Percentiles rank a stretch among this genome's conserved stretches.
Evolutionary conservation across 2,888 invertebrate species (phyloP).

Genomic region (Phorcus lineatus): DNA sequence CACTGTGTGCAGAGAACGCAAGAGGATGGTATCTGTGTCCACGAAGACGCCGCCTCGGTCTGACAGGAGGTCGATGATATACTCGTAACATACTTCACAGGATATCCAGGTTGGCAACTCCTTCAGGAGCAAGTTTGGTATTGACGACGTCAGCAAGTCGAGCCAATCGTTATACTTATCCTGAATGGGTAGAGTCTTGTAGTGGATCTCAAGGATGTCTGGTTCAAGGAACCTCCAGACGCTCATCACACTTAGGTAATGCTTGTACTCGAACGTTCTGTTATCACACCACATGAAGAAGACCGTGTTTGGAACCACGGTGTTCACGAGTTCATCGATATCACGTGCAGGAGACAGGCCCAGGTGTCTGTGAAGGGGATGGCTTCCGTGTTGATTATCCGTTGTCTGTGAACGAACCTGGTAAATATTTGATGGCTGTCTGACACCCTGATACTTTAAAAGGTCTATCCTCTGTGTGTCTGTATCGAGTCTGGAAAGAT

Average conservation of each 20-base stretch:
- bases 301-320: conserved; percentile 49
- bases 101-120: conserved; percentile 39
- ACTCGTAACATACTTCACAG: conserved; percentile 47
- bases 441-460: no score
- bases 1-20: conserved; percentile 32
- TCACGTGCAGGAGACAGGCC: conserved; percentile 1
- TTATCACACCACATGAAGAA: conserved; percentile 68
- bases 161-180: conserved; percentile 66
- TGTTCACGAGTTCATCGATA: conserved; percentile 37
- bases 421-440: no score
- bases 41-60: conserved; percentile 67
- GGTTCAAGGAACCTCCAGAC: conserved; percentile 63
- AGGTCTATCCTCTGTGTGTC: no score
- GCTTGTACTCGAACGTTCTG: conserved; percentile 62
- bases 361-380: no score
- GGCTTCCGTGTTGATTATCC: no score
- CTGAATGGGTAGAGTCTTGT: conserved; percentile 36
- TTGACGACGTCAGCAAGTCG: conserved; percentile 53
- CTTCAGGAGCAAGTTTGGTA: conserved; percentile 51
- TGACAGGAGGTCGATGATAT: conserved; percentile 53
- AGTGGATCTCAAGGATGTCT: conserved; percentile 63
- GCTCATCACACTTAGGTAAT: conserved; percentile 67
- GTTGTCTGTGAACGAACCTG: no score
- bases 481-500: no score
- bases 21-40: conserved; percentile 51